Evolutionary conservation across 2,888 invertebrate species (phyloP).

Genomic region (Standfussiana lucernea): DNA sequence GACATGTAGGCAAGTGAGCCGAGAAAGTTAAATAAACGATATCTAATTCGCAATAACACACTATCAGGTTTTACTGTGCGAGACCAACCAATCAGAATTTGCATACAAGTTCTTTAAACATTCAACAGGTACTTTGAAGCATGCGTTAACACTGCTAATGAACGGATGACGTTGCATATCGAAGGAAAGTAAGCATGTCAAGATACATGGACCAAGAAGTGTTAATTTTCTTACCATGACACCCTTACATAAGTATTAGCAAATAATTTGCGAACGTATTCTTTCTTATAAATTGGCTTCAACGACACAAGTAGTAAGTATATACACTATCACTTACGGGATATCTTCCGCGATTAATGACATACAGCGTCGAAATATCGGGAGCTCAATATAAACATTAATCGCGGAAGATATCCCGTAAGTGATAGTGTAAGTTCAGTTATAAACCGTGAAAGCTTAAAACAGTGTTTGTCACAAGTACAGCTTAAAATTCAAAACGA

Average conservation of each 20-base stretch:
- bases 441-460: too few relatives aligned
- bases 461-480: too few relatives aligned
- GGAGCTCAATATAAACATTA: too few relatives aligned
- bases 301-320: too few relatives aligned
- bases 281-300: conserved; percentile 1
- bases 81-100: conserved; percentile 61
- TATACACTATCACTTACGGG: too few relatives aligned
- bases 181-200: conserved; percentile 50
- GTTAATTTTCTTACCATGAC: conserved; percentile 49
- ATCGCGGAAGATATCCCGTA: too few relatives aligned
- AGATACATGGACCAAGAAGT: conserved; percentile 50
- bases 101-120: conserved; percentile 65
- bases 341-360: too few relatives aligned
- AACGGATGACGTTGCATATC: conserved; percentile 49
- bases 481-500: conserved; percentile 19
- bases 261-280: conserved; percentile 34
- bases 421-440: too few relatives aligned
- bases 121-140: conserved; percentile 45
- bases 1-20: conserved; percentile 60
- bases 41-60: conserved; percentile 67
- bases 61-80: conserved; percentile 51
- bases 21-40: conserved; percentile 74
- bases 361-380: too few relatives aligned
- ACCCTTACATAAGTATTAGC: conserved; percentile 48
- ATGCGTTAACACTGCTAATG: conserved; percentile 55